Percentiles rank a stretch among this genome's conserved stretches.
These are phyloP conservation scores for Atta texana DNA, from an alignment of 1,140 invertebrate genomes.

Conservation along the genomic window DNA sequence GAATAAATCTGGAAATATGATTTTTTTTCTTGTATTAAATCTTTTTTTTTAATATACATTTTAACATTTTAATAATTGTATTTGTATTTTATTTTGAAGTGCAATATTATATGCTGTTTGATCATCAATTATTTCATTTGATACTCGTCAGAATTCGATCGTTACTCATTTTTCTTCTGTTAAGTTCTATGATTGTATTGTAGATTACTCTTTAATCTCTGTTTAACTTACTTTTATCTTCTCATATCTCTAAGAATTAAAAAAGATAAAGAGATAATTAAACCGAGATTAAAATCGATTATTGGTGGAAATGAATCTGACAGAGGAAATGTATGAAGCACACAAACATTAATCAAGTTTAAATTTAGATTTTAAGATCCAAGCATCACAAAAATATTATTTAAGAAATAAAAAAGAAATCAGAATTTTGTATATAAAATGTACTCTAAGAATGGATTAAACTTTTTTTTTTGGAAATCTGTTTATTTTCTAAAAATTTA, in stretches of 20 bases:
- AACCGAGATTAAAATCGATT: no score
- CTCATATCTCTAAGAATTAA: no score
- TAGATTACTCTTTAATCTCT: no score
- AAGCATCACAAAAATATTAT: background rate
- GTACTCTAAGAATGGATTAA: background rate
- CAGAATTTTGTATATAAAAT: background rate
- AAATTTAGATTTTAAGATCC: background rate
- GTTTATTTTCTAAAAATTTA: background rate
- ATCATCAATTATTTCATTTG: background rate
- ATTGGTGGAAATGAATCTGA: no score
- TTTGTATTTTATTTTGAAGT: background rate
- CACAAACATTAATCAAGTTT: background rate
- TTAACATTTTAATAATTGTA: conserved; percentile 5
- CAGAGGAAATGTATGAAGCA: background rate
- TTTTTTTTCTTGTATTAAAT: background rate
- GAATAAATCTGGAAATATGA: background rate
- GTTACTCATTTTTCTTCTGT: background rate
- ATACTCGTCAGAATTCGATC: background rate
- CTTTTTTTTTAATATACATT: background rate
- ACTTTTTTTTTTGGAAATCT: background rate
- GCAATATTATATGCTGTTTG: background rate
- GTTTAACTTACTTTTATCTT: no score
- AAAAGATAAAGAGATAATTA: no score
- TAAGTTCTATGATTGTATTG: no score
- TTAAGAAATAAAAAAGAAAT: background rate